Percentiles rank a stretch among this genome's conserved stretches.
Evolutionary conservation across 2,888 invertebrate genomes (phyloP).

Genomic region (Xestoiulus laeticollis): DNA sequence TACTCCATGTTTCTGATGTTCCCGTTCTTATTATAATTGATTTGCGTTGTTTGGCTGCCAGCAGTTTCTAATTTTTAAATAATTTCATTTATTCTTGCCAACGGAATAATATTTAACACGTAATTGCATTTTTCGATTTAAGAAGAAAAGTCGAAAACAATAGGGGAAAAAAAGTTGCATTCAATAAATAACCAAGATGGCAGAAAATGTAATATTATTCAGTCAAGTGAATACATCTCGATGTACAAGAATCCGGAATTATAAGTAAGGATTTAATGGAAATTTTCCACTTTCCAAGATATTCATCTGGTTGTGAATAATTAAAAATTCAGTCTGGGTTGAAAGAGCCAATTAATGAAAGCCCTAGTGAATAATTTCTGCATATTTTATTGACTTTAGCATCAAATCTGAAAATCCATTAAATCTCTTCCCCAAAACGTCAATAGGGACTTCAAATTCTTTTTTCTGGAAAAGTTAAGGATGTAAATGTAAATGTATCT

Average conservation of each 20-base stretch:
- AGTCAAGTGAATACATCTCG: neutral
- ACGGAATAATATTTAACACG: constrained; percentile 11
- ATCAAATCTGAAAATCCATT: neutral
- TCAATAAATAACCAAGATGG: neutral
- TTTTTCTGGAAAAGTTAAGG: neutral
- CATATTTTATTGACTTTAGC: neutral
- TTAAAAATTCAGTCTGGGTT: neutral
- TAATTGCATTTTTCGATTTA: neutral
- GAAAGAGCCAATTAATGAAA: neutral
- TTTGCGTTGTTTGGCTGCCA: neutral
- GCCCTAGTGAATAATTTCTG: neutral
- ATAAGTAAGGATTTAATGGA: neutral
- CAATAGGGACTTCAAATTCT: neutral
- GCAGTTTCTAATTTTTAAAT: neutral
- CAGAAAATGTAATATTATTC: neutral
- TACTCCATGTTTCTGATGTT: neutral
- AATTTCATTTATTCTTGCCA: neutral
- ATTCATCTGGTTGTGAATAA: neutral
- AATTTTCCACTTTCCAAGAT: neutral
- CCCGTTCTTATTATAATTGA: neutral
- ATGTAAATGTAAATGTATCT: neutral
- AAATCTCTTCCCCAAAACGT: neutral
- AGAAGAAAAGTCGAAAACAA: neutral
- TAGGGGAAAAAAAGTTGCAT: neutral
- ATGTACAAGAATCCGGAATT: neutral